phyloP scores from a whole-genome alignment of 1,140 invertebrate species.

The Anastatus disparis region DNA sequence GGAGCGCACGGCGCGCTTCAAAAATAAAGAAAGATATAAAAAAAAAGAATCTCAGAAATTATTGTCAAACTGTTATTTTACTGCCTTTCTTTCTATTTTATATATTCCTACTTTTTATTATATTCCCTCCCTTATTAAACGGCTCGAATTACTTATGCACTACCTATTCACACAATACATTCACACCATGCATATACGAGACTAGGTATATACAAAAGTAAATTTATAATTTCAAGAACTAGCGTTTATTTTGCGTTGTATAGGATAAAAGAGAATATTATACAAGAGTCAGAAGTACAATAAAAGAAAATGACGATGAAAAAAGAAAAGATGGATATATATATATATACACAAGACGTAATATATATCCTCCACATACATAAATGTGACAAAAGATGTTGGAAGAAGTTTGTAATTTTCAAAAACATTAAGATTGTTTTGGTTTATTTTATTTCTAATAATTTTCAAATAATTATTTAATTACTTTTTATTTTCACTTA shows the following conservation, averaged over 20 bases:
- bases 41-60: conserved; percentile 29
- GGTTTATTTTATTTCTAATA: too few species aligned
- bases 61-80: conserved; percentile 19
- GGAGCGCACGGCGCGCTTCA: too few species aligned
- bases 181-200: background rate
- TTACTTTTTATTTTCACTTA: too few species aligned
- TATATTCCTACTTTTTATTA: too few species aligned
- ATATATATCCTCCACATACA: too few species aligned
- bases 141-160: background rate
- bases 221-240: conserved; percentile 2
- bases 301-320: too few species aligned
- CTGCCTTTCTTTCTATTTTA: conserved; percentile 1
- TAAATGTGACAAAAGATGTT: background rate
- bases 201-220: background rate
- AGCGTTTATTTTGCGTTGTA: too few species aligned
- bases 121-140: too few species aligned
- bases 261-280: background rate
- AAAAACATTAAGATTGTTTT: too few species aligned
- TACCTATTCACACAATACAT: background rate
- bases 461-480: too few species aligned
- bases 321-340: background rate
- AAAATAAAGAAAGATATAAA: too few species aligned
- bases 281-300: conserved; percentile 5
- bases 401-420: too few species aligned
- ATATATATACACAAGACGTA: background rate